These are phyloP conservation scores for Pterostichus niger DNA, from an alignment of 2,888 invertebrate species.

Conservation along the genomic window DNA sequence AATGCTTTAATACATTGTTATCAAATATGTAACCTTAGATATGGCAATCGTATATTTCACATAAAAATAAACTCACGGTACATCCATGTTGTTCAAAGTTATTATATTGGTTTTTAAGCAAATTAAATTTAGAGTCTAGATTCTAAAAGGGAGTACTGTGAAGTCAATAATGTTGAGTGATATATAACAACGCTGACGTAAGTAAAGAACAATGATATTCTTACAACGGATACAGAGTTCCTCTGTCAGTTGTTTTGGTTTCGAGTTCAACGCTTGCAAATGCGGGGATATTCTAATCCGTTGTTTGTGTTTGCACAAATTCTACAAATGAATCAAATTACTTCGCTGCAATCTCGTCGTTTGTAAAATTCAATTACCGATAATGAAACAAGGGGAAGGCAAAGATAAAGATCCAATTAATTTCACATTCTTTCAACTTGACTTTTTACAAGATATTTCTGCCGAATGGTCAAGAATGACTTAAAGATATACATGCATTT, in stretches of 20 bases:
- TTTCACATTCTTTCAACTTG: conserved; percentile 3
- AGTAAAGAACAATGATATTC: background rate
- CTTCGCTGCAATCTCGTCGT: conserved; percentile 7
- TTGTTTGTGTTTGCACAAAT: conserved; percentile 16
- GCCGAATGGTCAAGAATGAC: no score
- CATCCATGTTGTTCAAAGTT: no score
- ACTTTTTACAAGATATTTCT: no score
- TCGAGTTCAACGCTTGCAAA: conserved; percentile 18
- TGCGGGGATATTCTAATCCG: conserved; percentile 7
- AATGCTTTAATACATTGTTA: no score
- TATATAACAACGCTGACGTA: background rate
- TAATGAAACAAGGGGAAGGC: conserved; percentile 21
- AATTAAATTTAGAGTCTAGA: no score
- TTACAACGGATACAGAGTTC: conserved; percentile 5
- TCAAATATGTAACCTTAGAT: no score
- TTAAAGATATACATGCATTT: no score
- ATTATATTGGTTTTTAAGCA: no score
- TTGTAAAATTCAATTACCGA: conserved; percentile 13
- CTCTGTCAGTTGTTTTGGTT: conserved; percentile 17
- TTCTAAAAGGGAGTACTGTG: no score
- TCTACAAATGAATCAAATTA: conserved; percentile 17
- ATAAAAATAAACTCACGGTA: no score
- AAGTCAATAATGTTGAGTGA: background rate
- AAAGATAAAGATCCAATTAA: conserved; percentile 1
- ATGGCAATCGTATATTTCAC: no score